phyloP scores from a whole-genome alignment of 2,888 invertebrate species.

The Unio pictorum region DNA sequence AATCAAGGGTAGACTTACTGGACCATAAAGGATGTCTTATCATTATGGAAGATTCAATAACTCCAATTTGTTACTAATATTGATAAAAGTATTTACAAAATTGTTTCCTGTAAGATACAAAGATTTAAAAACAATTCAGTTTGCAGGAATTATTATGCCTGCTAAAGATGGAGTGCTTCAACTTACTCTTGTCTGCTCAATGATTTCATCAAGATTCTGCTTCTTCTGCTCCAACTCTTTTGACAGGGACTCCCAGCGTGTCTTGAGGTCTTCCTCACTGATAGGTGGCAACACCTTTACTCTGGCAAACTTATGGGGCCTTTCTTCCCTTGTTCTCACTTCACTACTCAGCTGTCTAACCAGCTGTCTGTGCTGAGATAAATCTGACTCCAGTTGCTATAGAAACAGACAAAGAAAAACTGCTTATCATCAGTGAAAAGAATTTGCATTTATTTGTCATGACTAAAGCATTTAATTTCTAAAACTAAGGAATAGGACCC shows the following conservation, averaged over 20 bases:
- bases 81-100: no score
- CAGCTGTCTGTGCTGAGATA: slow-evolving; percentile 53
- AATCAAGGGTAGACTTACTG: no score
- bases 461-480: no score
- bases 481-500: no score
- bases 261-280: slow-evolving; percentile 46
- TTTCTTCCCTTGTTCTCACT: slow-evolving; percentile 22
- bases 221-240: slow-evolving; percentile 53
- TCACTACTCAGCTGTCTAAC: slow-evolving; percentile 44
- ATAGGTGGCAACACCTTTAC: slow-evolving; percentile 18
- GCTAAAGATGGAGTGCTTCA: neutral
- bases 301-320: slow-evolving; percentile 12
- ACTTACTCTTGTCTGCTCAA: slow-evolving; percentile 42
- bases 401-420: slow-evolving; percentile 4
- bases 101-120: no score
- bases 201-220: slow-evolving; percentile 49
- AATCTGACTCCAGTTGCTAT: slow-evolving; percentile 55
- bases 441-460: no score
- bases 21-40: no score
- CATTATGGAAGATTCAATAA: no score
- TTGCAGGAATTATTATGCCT: neutral
- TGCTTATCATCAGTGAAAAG: neutral
- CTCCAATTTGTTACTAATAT: no score
- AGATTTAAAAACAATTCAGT: no score
- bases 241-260: slow-evolving; percentile 54